A percentile compares a stretch with the other conserved stretches of the same genome.
phyloP scores from a whole-genome alignment of 2,797 vertebrate species.

The Xyrichtys novacula region DNA sequence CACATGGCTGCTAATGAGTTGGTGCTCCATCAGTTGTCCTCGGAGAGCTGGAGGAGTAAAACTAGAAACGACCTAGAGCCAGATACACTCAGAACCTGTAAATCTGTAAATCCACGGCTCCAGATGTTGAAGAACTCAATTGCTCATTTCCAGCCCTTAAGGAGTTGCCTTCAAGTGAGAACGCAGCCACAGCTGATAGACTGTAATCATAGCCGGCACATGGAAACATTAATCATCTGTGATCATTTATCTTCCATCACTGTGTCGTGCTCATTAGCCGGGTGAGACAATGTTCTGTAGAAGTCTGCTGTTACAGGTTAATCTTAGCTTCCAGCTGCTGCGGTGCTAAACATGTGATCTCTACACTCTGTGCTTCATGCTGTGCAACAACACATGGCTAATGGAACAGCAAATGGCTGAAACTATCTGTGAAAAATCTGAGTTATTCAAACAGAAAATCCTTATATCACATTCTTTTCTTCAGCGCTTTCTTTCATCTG shows the following conservation, averaged over 20 bases:
- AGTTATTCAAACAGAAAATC: not conserved
- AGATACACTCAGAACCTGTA: slow-evolving; percentile 61
- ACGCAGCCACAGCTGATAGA: slow-evolving; percentile 30
- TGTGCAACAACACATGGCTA: slow-evolving; percentile 15
- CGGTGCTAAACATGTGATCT: slow-evolving; percentile 26
- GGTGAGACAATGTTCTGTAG: slow-evolving; percentile 55
- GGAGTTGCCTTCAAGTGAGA: slow-evolving; percentile 63
- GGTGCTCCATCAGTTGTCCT: slow-evolving; percentile 58
- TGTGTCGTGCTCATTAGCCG: slow-evolving; percentile 56
- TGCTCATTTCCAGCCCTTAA: slow-evolving; percentile 54
- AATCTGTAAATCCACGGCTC: slow-evolving; percentile 66
- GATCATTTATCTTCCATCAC: slow-evolving; percentile 67
- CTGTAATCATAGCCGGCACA: slow-evolving; percentile 31
- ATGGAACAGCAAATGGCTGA: not conserved
- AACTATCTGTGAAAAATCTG: not conserved
- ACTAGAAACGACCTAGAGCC: slow-evolving; percentile 55
- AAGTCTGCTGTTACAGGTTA: slow-evolving; percentile 35
- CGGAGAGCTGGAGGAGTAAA: slow-evolving; percentile 49
- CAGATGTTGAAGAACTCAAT: slow-evolving; percentile 70
- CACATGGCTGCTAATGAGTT: slow-evolving; percentile 65
- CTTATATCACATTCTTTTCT: not conserved
- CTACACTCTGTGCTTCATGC: not conserved
- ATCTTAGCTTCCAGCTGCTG: slow-evolving; percentile 46
- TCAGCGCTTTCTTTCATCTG: not conserved
- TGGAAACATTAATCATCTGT: slow-evolving; percentile 66